Percentiles rank a stretch among this genome's conserved stretches.
Evolutionary conservation across 2,113 vertebrate genomes (phyloP).

Genomic region (Acinonyx jubatus): DNA sequence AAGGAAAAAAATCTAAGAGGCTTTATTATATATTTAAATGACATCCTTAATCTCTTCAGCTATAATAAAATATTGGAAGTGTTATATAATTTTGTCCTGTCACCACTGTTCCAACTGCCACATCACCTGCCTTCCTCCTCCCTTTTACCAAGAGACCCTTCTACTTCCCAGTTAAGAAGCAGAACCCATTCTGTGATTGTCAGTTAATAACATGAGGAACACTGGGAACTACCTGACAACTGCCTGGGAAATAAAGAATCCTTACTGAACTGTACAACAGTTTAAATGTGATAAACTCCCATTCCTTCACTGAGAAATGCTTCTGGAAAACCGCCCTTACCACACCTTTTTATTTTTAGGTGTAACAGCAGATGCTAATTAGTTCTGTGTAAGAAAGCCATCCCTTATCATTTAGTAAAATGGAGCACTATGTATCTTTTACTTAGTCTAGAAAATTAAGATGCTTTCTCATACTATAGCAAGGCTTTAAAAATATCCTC

Average conservation of each 20-base stretch:
- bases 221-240: neutral
- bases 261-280: neutral
- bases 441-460: slow-evolving; percentile 2
- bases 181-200: neutral
- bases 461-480: neutral
- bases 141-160: neutral
- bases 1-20: neutral
- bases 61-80: neutral
- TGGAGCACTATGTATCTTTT: neutral
- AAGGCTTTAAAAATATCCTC: neutral
- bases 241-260: neutral
- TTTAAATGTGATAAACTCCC: neutral
- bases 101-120: neutral
- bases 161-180: neutral
- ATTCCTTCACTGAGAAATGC: neutral
- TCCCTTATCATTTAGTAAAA: neutral
- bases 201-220: neutral
- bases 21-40: neutral
- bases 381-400: neutral
- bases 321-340: neutral
- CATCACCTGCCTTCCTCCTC: neutral
- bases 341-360: neutral
- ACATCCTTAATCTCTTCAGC: neutral
- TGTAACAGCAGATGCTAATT: neutral
- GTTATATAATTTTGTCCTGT: neutral